Percentiles rank a stretch among this genome's conserved stretches.
Evolutionary conservation across 2,888 invertebrate genomes (phyloP).

Genomic region (Dorcus hopei): DNA sequence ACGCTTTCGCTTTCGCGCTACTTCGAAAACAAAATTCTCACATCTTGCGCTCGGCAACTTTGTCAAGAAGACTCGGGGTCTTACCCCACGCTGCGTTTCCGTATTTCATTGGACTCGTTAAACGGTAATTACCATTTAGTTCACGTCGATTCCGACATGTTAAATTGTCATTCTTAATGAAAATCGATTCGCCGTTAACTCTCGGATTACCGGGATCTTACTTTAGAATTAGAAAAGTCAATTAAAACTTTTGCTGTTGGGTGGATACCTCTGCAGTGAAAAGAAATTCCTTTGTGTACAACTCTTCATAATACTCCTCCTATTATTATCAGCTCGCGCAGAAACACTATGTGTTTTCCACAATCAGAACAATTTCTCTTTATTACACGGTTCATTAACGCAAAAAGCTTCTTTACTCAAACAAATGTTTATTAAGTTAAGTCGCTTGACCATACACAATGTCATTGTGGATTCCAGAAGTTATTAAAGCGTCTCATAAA

Average conservation of each 20-base stretch:
- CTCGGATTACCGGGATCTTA: constrained; percentile 5
- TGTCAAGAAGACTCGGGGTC: not conserved
- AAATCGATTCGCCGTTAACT: constrained; percentile 21
- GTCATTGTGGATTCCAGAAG: no score
- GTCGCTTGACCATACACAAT: no score
- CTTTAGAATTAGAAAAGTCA: constrained; percentile 29
- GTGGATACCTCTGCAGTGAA: constrained; percentile 6
- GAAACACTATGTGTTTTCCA: no score
- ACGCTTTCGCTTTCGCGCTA: constrained; percentile 4
- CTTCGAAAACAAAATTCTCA: not conserved
- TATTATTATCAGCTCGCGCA: not conserved
- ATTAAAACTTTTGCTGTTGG: constrained; percentile 25
- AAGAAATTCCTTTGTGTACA: constrained; percentile 3
- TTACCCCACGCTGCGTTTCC: no score
- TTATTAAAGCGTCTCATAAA: no score
- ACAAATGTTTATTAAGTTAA: no score
- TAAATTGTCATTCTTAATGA: constrained; percentile 26
- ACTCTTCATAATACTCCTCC: not conserved
- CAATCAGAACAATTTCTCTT: no score
- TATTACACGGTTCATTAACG: no score
- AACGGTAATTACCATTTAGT: constrained; percentile 19
- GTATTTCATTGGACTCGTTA: not conserved
- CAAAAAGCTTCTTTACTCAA: no score
- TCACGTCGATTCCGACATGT: constrained; percentile 21
- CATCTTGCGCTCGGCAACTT: not conserved